Evolutionary conservation across 2,113 vertebrate genomes (phyloP).

Genomic region (Tragelaphus buxtoni): DNA sequence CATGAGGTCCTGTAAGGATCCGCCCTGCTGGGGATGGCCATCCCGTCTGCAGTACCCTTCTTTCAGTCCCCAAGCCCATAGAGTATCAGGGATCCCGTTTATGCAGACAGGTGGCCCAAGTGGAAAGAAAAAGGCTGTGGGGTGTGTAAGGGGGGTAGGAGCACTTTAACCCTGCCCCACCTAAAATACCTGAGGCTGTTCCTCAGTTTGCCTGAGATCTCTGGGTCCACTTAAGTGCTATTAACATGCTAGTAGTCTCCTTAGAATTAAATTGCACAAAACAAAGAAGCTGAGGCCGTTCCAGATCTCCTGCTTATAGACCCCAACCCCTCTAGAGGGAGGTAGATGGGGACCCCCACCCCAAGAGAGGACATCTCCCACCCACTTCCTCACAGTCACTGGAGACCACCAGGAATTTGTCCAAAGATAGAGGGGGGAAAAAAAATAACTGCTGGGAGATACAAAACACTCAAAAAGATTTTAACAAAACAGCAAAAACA

Average conservation of each 20-base stretch:
- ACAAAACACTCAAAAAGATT: background rate
- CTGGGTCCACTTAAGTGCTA: too few relatives aligned
- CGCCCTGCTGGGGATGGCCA: background rate
- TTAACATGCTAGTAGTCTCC: background rate
- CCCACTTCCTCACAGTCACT: background rate
- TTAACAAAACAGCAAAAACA: background rate
- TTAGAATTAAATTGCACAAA: background rate
- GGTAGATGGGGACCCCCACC: background rate
- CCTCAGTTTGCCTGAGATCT: background rate
- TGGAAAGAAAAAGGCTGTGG: background rate
- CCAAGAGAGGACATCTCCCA: too few relatives aligned
- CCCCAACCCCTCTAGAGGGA: background rate
- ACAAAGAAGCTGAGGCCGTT: background rate
- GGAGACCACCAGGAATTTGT: background rate
- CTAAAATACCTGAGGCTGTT: background rate
- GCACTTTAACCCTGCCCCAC: background rate
- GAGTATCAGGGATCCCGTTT: background rate
- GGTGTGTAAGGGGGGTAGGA: background rate
- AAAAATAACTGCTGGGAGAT: background rate
- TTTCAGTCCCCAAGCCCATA: background rate
- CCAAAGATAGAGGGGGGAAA: background rate
- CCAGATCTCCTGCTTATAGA: background rate
- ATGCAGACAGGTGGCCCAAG: background rate
- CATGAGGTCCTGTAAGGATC: background rate
- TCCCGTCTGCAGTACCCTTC: background rate